Conservation (phyloP, 2,113 vertebrate genomes). For the Caretta caretta region DNA sequence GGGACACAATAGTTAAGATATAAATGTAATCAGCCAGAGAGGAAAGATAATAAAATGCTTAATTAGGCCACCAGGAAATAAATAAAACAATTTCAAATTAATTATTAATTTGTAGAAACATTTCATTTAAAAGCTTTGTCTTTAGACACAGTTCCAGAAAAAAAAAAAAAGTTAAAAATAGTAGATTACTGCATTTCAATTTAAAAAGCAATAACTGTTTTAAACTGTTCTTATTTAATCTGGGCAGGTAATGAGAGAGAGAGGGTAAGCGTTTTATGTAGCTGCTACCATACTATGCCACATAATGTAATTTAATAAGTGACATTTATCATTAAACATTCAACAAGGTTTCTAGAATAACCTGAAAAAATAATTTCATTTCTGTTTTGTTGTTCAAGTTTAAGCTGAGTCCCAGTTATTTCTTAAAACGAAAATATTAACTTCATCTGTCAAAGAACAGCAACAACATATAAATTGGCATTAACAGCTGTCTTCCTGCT, state of each 20-base stretch:
- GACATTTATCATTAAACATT: not conserved
- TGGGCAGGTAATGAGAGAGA: not conserved
- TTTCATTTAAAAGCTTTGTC: not conserved
- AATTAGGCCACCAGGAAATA: not conserved
- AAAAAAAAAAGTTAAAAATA: not conserved
- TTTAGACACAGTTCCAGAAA: not conserved
- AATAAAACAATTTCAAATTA: not conserved
- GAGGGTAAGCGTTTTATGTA: not conserved
- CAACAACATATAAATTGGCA: not conserved
- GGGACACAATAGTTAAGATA: not conserved
- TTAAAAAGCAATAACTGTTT: not conserved
- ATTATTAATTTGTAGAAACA: rapidly evolving
- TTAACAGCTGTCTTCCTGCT: not conserved
- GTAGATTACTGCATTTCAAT: not conserved
- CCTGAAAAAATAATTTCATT: not conserved
- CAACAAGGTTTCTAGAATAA: not conserved
- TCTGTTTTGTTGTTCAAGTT: not conserved
- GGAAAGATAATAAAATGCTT: not conserved
- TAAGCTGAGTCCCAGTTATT: not conserved
- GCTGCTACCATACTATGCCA: not conserved
- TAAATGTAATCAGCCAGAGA: not conserved
- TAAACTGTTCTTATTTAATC: not conserved
- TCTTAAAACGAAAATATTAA: conserved; percentile 18
- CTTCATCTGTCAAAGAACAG: not conserved
- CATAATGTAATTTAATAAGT: not conserved